These are phyloP conservation scores for Capitulum mitella DNA, from an alignment of 2,888 invertebrate genomes.

Conservation along the genomic window DNA sequence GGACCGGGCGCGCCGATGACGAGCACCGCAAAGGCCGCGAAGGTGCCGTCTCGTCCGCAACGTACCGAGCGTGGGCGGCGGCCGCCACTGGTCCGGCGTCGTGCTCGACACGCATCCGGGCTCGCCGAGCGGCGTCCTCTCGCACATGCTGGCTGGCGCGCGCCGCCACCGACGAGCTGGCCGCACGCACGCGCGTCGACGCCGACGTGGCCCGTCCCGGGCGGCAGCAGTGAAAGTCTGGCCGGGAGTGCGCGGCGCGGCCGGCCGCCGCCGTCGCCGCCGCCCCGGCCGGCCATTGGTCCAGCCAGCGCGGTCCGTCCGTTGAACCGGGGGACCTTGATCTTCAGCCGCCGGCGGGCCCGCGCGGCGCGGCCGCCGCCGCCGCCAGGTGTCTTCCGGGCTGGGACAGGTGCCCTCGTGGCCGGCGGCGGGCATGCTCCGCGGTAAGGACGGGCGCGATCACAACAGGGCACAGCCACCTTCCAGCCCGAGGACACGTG, in stretches of 20 bases:
- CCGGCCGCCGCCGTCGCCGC: background rate
- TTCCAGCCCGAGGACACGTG: no score
- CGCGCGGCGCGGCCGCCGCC: background rate
- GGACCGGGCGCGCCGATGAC: no score
- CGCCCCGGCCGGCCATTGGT: background rate
- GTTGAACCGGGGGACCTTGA: background rate
- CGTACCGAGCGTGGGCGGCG: background rate
- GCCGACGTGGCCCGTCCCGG: background rate
- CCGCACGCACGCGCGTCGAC: background rate
- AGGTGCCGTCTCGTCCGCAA: no score
- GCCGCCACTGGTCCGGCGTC: background rate
- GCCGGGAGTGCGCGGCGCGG: background rate
- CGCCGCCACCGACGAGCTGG: no score
- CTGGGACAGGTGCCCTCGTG: background rate
- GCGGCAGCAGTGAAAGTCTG: background rate
- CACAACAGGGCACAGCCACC: no score
- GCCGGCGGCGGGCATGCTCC: no score
- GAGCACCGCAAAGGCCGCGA: no score
- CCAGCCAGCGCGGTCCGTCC: background rate
- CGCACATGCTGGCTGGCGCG: background rate
- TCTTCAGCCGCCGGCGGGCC: background rate
- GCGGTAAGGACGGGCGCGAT: no score
- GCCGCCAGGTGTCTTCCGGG: background rate
- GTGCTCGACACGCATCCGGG: background rate
- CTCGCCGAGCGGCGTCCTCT: background rate